Percentiles rank a stretch among this genome's conserved stretches.
Conservation (phyloP, 2,888 invertebrate species). For the Hartigia nigra region DNA sequence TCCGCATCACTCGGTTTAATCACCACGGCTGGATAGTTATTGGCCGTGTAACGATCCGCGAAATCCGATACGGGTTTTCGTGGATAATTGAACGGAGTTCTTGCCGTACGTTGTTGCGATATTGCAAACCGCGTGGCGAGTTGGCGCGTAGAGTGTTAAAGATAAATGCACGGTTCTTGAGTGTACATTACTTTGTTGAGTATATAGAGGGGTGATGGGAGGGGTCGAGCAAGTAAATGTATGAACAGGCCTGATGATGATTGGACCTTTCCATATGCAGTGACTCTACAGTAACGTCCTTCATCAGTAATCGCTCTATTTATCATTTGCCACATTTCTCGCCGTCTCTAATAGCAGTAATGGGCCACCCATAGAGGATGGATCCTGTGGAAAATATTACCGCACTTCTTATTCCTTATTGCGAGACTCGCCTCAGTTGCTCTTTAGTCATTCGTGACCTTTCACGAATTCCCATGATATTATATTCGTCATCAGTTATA, state of each 20-base stretch:
- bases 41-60: not conserved
- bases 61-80: not conserved
- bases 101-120: not conserved
- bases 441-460: not conserved
- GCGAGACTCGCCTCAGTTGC: not conserved
- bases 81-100: not conserved
- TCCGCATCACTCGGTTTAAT: not conserved
- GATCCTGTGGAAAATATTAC: constrained; percentile 40
- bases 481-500: constrained; percentile 4
- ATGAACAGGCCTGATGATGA: constrained; percentile 46
- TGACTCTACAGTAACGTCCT: constrained; percentile 27
- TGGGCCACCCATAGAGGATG: constrained; percentile 49
- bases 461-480: not conserved
- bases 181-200: constrained; percentile 29
- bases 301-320: constrained; percentile 60
- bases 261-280: constrained; percentile 51
- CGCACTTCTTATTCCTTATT: constrained; percentile 14
- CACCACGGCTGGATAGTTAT: not conserved
- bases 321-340: constrained; percentile 56
- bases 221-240: constrained; percentile 18
- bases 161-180: constrained; percentile 45
- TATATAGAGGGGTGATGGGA: constrained; percentile 5
- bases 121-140: not conserved
- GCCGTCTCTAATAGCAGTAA: constrained; percentile 43
- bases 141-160: constrained; percentile 21